phyloP scores from a whole-genome alignment of 2,888 invertebrate genomes.

The Diarsia mendica region DNA sequence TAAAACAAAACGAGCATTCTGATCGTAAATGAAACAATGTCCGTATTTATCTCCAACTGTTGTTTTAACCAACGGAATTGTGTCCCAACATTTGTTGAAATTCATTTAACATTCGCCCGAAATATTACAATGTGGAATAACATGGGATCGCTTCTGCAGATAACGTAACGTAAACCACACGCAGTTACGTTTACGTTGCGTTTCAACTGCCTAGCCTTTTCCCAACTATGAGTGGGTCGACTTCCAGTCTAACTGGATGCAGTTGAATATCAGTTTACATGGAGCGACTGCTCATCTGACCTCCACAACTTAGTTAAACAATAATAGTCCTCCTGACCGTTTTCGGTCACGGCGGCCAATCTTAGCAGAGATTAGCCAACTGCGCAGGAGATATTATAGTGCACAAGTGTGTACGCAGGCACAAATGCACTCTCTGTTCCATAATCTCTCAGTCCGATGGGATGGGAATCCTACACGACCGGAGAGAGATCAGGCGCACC shows the following conservation, averaged over 20 bases:
- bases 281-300: neutral
- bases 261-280: neutral
- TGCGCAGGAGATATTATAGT: no score
- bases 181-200: neutral
- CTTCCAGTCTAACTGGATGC: neutral
- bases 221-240: neutral
- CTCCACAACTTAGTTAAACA: neutral
- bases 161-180: constrained; percentile 23
- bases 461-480: no score
- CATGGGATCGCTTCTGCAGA: constrained; percentile 44
- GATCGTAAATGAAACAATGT: constrained; percentile 35
- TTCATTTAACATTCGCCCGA: constrained; percentile 41
- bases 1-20: constrained; percentile 13
- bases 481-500: no score
- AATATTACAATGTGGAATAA: constrained; percentile 38
- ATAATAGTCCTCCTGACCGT: no score
- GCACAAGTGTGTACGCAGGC: no score
- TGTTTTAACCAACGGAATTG: constrained; percentile 37
- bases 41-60: constrained; percentile 34
- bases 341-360: no score
- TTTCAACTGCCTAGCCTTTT: neutral
- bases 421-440: no score
- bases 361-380: no score
- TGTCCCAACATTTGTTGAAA: constrained; percentile 39
- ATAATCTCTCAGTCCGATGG: no score